phyloP scores from a whole-genome alignment of 2,113 vertebrate genomes.

The Cynocephalus volans region DNA sequence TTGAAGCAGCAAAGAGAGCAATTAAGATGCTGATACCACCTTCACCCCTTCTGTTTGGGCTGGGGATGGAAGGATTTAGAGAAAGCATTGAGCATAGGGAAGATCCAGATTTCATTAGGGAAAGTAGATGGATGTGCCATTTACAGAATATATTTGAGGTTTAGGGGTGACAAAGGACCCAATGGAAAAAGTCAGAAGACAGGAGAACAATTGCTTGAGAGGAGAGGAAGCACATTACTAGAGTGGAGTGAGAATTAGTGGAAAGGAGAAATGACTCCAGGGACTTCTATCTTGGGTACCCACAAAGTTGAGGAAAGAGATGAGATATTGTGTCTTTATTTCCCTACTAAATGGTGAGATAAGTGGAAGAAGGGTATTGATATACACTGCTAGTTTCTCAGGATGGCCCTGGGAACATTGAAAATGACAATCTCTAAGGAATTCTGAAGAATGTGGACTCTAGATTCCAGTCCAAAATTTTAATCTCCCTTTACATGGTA shows the following conservation, averaged over 20 bases:
- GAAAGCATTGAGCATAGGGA: not conserved
- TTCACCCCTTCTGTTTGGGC: not conserved
- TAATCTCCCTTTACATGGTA: not conserved
- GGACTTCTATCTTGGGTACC: not conserved
- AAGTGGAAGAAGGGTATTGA: not conserved
- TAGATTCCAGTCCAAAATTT: not conserved
- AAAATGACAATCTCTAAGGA: not conserved
- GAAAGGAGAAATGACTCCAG: not conserved
- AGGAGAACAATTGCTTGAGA: not conserved
- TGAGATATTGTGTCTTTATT: not conserved
- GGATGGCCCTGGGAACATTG: not conserved
- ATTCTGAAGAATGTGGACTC: not conserved
- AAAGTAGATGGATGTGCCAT: not conserved
- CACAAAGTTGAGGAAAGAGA: not conserved
- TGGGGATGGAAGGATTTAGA: not conserved
- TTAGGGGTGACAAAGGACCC: rapidly evolving
- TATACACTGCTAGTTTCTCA: not conserved
- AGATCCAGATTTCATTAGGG: not conserved
- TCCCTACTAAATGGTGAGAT: not conserved
- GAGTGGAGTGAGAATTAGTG: not conserved
- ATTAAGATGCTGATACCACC: not conserved
- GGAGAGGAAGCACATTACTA: not conserved
- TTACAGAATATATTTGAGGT: not conserved
- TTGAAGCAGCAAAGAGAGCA: not conserved
- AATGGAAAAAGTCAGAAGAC: not conserved